phyloP scores from a whole-genome alignment of 1,140 invertebrate species.

The Cydia splendana region DNA sequence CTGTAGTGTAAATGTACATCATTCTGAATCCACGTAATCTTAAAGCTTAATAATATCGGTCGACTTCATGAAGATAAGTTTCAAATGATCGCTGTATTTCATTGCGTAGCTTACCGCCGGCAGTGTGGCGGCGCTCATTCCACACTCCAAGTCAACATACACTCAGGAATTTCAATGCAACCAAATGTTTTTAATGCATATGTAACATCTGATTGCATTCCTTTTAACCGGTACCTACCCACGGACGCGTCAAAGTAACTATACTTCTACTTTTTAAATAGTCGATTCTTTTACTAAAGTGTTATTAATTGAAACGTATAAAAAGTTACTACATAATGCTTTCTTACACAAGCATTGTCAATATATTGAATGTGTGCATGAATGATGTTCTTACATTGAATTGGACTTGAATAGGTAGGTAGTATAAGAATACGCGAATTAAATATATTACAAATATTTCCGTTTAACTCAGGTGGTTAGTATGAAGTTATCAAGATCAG shows the following conservation, averaged over 20 bases:
- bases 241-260: constrained; percentile 47
- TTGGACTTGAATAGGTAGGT: too few relatives aligned
- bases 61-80: not conserved
- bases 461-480: too few relatives aligned
- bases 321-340: too few relatives aligned
- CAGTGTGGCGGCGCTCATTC: constrained; percentile 46
- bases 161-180: constrained; percentile 67
- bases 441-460: too few relatives aligned
- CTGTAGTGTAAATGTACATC: too few relatives aligned
- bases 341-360: too few relatives aligned
- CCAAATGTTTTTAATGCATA: constrained; percentile 54
- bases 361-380: too few relatives aligned
- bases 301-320: too few relatives aligned
- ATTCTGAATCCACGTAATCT: too few relatives aligned
- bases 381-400: too few relatives aligned
- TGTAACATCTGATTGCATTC: constrained; percentile 65
- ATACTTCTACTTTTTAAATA: not conserved
- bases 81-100: not conserved
- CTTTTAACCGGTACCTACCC: constrained; percentile 49
- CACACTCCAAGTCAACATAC: constrained; percentile 53
- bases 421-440: too few relatives aligned
- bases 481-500: too few relatives aligned
- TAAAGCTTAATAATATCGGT: not conserved
- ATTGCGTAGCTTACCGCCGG: constrained; percentile 1
- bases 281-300: not conserved